Conservation (phyloP, 1,140 invertebrate species). For the Lepeophtheirus salmonis region DNA sequence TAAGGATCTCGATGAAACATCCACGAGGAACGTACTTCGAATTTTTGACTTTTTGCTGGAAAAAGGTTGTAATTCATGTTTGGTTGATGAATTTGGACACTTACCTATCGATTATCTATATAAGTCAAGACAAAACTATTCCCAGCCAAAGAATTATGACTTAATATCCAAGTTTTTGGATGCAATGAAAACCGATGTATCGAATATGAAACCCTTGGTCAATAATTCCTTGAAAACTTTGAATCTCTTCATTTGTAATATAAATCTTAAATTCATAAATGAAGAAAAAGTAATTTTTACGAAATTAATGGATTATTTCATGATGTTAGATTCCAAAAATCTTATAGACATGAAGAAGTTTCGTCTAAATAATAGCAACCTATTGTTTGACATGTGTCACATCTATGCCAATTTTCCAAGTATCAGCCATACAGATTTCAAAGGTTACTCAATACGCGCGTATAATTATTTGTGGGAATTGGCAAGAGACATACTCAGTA, state of each 20-base stretch:
- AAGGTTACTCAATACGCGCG: neutral
- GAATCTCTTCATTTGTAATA: neutral
- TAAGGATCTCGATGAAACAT: too few relatives aligned
- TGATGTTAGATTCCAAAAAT: neutral
- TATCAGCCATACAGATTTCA: neutral
- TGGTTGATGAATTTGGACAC: neutral
- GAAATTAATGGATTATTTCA: neutral
- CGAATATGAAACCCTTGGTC: neutral
- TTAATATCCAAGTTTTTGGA: neutral
- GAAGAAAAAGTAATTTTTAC: neutral
- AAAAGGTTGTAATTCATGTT: neutral
- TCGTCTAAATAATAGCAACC: neutral
- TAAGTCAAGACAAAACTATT: neutral
- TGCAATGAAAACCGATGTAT: neutral
- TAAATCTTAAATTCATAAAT: neutral
- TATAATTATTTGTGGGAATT: neutral
- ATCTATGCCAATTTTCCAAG: neutral
- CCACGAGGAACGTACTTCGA: too few relatives aligned
- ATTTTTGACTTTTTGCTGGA: neutral
- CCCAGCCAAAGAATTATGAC: neutral
- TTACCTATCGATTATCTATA: neutral
- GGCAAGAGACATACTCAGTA: neutral
- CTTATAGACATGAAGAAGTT: neutral
- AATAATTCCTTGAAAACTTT: neutral
- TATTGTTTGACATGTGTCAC: neutral